Evolutionary conservation across 2,888 invertebrate species (phyloP).

Genomic region (Dione vanillae): DNA sequence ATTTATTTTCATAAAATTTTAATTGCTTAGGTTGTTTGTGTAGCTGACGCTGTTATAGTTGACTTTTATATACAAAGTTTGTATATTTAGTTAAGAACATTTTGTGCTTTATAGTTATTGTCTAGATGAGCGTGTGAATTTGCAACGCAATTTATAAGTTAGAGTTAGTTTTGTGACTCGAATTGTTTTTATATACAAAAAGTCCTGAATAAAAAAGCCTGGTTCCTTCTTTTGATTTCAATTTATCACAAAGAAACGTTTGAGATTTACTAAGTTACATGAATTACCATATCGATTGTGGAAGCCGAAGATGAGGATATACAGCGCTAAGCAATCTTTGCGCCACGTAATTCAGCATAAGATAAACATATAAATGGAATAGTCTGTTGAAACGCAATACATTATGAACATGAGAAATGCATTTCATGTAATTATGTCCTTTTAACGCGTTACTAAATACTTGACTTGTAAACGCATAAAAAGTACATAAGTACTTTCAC

Average conservation of each 20-base stretch:
- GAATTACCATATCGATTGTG: too few species aligned
- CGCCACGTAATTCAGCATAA: not conserved
- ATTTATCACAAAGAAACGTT: too few species aligned
- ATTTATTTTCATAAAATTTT: conserved; percentile 21
- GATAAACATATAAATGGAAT: conserved; percentile 11
- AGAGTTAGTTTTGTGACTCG: too few species aligned
- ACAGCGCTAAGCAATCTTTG: not conserved
- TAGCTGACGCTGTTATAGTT: not conserved
- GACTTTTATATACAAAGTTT: not conserved
- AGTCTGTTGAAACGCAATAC: not conserved
- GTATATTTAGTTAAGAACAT: too few species aligned
- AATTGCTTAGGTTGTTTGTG: conserved; percentile 9
- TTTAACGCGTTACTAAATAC: conserved; percentile 33
- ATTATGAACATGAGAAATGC: not conserved
- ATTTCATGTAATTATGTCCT: conserved; percentile 21
- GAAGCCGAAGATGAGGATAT: too few species aligned
- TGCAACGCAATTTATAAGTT: too few species aligned
- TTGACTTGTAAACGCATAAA: conserved; percentile 37
- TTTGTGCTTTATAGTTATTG: too few species aligned
- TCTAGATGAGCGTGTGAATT: too few species aligned
- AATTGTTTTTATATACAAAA: too few species aligned
- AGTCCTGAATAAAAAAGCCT: too few species aligned
- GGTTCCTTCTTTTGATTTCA: too few species aligned
- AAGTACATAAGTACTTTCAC: conserved; percentile 40
- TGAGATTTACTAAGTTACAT: too few species aligned